Base-by-base conservation (phyloP, 2,888 invertebrate species). In the Rotaria socialis region DNA sequence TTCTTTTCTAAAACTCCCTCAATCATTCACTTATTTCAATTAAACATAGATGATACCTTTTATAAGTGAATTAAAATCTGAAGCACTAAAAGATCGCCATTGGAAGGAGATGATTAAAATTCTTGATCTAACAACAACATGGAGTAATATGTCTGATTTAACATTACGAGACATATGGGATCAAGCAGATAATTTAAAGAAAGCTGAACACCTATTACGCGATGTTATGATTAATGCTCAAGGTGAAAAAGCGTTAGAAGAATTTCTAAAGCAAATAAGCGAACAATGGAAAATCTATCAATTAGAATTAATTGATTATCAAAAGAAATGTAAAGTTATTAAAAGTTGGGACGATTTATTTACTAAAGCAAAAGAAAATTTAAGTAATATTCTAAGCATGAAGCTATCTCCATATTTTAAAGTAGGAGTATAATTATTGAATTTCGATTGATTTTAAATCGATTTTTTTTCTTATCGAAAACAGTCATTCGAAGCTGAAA, bases 341-440 rank as follows among this genome's bases (percentile, higher is more conserved):
- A 94, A 97, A 88, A 98, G 99, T 55, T 99, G 99, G 99, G 99
- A 99, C 91, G 99, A 99, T 92, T 93, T 99, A n/a, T 99, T 99
- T 92, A 98, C 96, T 92, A 99, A 98, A 92, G 96, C 99, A 22
- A 99, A 99, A 91, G 99, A 99, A 90, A 99, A 99, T 92, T 98
- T 99, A 88, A 99, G 99, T 93, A 97, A 97, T 24, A 96, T 99
- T 19, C 96, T 97, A 35, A 99, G 99, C 85, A 99, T 99, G 99
- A 99, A 99, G 90, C 93, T 99, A 0, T 99, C 99, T 0, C 99
- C 99, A 0, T 99, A 99, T 91, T 99, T 98, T 91, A 98, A 98
- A 93, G 95, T 97, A 90, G 85, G 88, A 41, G 43, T 84, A 3
- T 87, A n/a, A 1, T 11, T 50, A 8, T 50, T 50, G 6, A 8